Evolutionary conservation across 1,140 invertebrate species (phyloP), one percentile per base, ranked within the genome.

Genomic region (Eciton burchellii): DNA sequence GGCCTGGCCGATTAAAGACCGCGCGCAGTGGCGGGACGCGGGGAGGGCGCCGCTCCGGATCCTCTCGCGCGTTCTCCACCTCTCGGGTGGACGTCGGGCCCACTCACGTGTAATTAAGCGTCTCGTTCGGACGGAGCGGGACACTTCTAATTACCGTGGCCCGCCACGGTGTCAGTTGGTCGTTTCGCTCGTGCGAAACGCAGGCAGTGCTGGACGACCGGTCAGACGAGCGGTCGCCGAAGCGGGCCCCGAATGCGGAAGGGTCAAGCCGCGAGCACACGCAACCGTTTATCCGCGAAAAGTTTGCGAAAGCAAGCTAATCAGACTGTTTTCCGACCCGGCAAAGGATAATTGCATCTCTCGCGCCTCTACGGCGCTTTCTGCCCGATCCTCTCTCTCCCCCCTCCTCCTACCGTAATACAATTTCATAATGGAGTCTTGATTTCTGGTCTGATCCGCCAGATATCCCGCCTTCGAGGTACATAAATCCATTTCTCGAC

Each of bases 101-200:
- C 26, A 45, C 66, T 65, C 74, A 89, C 87, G 86, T 89, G 86
- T 91, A 92, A 91, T 92, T 91, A 91, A 90, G 87, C 84, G 89
- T 87, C 85, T 83, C 85, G 85, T 26, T 79, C 63, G 47, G 81
- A 43, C 84, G 89, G 84, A 89, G 71, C 89, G 82, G 86, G 85
- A 76, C 81, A 88, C 88, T 89, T 84, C 85, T 91, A 93, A 93
- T 92, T 92, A 91, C 79, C 89, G 82, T 89, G 84, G 82, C 63
- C 81, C 82, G 59, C 73, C 19, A 26, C 19, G 74, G 87, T 91
- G 91, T 91, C 90, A 88, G 88, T 71, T 68, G 73, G 73, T 43
- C 83, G 90, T 92, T 92, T 92, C 87, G 81, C 90, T 81, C 77
- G 54, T 83, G 82, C 73, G 35, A 65, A 59, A 35, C 70, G 41